These are phyloP conservation scores for Ambastaia sidthimunki DNA, from an alignment of 2,797 vertebrate species.

Conservation along the genomic window DNA sequence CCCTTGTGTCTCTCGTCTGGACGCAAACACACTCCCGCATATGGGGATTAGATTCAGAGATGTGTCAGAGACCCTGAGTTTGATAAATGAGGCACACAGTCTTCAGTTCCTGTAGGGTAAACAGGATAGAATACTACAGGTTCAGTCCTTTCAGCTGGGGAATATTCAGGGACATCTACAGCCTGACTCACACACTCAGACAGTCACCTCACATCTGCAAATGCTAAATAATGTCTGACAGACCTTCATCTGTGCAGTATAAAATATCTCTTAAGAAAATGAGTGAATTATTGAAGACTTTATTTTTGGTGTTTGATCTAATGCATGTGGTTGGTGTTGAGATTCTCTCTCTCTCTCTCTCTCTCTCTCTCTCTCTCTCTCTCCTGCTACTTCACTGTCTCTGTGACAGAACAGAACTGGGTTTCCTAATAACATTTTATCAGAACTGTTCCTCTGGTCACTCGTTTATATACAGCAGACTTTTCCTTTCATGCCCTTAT, in stretches of 20 bases:
- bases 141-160: constrained; percentile 51
- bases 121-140: constrained; percentile 57
- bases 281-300: constrained; percentile 17
- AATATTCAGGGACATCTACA: constrained; percentile 33
- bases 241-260: constrained; percentile 2
- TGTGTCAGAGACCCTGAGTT: constrained; percentile 27
- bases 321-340: background rate
- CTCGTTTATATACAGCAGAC: background rate
- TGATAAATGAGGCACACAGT: constrained; percentile 59
- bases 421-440: constrained; percentile 47
- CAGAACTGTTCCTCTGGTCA: constrained; percentile 14
- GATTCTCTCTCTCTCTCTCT: constrained; percentile 57
- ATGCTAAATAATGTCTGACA: constrained; percentile 36
- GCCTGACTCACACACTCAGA: constrained; percentile 6
- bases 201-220: constrained; percentile 21
- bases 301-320: constrained; percentile 15
- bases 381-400: background rate
- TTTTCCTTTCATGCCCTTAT: background rate
- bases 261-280: constrained; percentile 24
- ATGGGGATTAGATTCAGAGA: constrained; percentile 31
- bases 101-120: constrained; percentile 58
- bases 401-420: constrained; percentile 15
- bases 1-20: constrained; percentile 29
- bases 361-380: constrained; percentile 33
- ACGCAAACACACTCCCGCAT: constrained; percentile 3